Conservation (phyloP, 2,888 invertebrate genomes). For the Esperia sulphurella region DNA sequence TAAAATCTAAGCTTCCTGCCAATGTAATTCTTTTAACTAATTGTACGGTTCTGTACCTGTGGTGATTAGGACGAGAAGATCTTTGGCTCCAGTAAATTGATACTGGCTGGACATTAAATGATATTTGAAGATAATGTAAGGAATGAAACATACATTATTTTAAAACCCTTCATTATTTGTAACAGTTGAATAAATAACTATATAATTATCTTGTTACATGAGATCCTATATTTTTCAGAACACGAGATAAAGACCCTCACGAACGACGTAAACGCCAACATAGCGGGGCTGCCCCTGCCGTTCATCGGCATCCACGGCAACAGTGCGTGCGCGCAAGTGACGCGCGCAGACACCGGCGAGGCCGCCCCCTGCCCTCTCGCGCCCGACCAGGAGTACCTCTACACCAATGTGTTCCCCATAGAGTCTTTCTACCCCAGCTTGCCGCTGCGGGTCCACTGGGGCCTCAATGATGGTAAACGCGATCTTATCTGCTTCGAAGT, state of each 20-base stretch:
- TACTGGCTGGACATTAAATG: no score
- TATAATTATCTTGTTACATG: no score
- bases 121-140: no score
- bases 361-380: conserved; percentile 82
- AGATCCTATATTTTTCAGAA: conserved; percentile 41
- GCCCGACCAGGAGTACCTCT: conserved; percentile 81
- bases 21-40: no score
- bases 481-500: conserved; percentile 82
- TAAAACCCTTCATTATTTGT: no score
- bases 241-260: conserved; percentile 65
- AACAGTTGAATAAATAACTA: no score
- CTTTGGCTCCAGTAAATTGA: no score
- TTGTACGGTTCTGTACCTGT: no score
- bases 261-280: conserved; percentile 72
- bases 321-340: conserved; percentile 79
- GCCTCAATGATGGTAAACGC: conserved; percentile 61
- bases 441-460: conserved; percentile 81
- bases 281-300: conserved; percentile 82
- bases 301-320: conserved; percentile 85
- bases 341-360: conserved; percentile 55
- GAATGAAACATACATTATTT: no score
- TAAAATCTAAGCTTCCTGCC: no score
- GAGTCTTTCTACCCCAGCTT: conserved; percentile 65
- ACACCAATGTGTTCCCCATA: conserved; percentile 79
- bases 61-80: no score